Conservation (phyloP, 2,888 invertebrate species). For the Melangyna quadrimaculata region DNA sequence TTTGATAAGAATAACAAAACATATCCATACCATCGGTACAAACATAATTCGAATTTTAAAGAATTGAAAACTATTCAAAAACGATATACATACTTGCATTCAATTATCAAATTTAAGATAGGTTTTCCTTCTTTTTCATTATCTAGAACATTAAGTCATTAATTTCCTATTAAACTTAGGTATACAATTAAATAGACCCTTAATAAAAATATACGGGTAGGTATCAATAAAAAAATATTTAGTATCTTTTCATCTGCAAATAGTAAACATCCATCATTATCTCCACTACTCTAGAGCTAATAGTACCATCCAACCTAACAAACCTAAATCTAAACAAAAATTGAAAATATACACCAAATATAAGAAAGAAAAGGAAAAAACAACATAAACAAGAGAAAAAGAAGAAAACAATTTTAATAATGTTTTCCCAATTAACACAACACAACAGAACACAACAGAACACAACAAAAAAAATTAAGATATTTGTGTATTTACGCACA, state of each 20-base stretch:
- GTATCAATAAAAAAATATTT: neutral
- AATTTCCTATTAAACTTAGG: too few species aligned
- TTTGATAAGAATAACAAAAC: too few species aligned
- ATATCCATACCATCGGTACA: too few species aligned
- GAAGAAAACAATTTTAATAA: neutral
- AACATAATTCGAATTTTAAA: too few species aligned
- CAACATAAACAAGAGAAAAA: conserved; percentile 28
- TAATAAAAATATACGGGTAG: neutral
- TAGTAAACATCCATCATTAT: conserved; percentile 23
- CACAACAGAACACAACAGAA: neutral
- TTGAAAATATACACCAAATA: conserved; percentile 21
- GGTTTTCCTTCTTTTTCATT: too few species aligned
- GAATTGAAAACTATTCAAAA: too few species aligned
- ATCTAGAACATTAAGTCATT: too few species aligned
- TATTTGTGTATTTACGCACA: neutral
- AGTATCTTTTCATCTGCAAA: conserved; percentile 1
- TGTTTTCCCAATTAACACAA: conserved; percentile 29
- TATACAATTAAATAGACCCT: too few species aligned
- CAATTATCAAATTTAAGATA: neutral
- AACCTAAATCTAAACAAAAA: conserved; percentile 33
- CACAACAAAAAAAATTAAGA: conserved; percentile 20
- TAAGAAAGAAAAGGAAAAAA: neutral
- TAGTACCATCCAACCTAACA: neutral
- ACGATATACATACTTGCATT: too few species aligned
- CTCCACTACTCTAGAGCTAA: neutral